These are phyloP conservation scores for Acropora tenuis DNA, from an alignment of 64 coral and sea anemone genomes.

Conservation along the genomic window DNA sequence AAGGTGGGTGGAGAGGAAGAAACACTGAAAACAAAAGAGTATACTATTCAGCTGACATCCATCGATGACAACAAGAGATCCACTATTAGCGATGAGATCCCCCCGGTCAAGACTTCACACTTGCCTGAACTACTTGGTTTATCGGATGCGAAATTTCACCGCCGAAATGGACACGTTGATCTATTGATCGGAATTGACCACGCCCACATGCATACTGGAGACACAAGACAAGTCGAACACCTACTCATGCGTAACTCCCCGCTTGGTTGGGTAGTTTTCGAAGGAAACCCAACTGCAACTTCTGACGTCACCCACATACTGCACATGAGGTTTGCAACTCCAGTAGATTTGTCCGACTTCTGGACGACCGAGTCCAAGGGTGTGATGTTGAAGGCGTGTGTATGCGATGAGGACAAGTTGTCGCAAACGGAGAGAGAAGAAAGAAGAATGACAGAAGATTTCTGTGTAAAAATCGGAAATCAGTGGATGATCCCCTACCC, in stretches of 20 bases:
- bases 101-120: too few species aligned
- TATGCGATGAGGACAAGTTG: slow-evolving; percentile 49
- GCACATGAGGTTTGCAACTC: slow-evolving; percentile 9
- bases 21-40: slow-evolving; percentile 37
- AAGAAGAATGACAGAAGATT: slow-evolving; percentile 48
- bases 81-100: slow-evolving; percentile 48
- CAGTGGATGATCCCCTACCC: slow-evolving; percentile 74
- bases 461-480: slow-evolving; percentile 29
- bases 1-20: slow-evolving; percentile 66
- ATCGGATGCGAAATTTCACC: too few species aligned
- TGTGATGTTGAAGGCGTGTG: slow-evolving; percentile 36
- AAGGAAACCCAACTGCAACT: slow-evolving; percentile 13
- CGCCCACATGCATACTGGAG: slow-evolving; percentile 47
- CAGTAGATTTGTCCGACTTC: neutral
- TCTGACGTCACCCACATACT: neutral
- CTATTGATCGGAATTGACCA: slow-evolving; percentile 53
- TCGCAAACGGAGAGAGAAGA: slow-evolving; percentile 53
- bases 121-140: too few species aligned
- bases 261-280: slow-evolving; percentile 69
- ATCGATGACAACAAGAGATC: neutral
- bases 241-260: slow-evolving; percentile 40
- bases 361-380: slow-evolving; percentile 54
- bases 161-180: neutral
- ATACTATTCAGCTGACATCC: neutral
- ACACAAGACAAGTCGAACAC: slow-evolving; percentile 56